Base-by-base conservation (phyloP, 1,140 invertebrate species). In the Apis florea region DNA sequence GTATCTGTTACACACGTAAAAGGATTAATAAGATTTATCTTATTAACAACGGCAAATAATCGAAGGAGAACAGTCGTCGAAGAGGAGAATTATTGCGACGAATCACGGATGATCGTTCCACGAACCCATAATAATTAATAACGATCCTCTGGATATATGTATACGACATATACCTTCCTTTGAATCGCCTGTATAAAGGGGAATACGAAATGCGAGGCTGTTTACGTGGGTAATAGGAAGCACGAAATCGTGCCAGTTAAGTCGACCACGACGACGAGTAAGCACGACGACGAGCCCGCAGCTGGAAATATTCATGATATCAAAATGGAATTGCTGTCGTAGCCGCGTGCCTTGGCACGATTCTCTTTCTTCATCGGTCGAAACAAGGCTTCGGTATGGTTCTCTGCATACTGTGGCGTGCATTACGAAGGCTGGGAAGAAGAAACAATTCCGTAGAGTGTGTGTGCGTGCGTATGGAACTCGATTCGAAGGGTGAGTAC, bases 261-360 rank as follows among this genome's bases (percentile, higher is more conserved):
- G 58, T 56, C 75, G 86, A 85, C 79, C 79, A 89, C 74, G 90
- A 90, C 74, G 90, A 90, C 82, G 87, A 88, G 81, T 72, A 86
- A 26, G 24, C 87, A 89, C 91, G 31, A 92, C 89, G 86, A 89
- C 68, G 86, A 91, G 92, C 89, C 90, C 82, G 79, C 71, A 73
- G 79, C 73, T 83, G 90, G 88, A 92, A 93, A 93, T 93, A 93
- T 92, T 93, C 90, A 91, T 91, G 91, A 92, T 92, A 92, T 92
- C 90, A 90, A 91, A 92, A 91, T 90, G 89, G 88, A 91, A 91
- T 92, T 91, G 90, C 86, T 86, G 82, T 77, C 68, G 79, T 70
- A 79, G 75, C 69, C 67, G 83, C 86, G 86, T 90, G 82, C 75
- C 89, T 90, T 89, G 88, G 86, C 90, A 88, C 89, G 83, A 75